Percentiles rank a stretch among this genome's conserved stretches.
Evolutionary conservation across 1,140 invertebrate genomes (phyloP).

Genomic region (Argopecten irradians): DNA sequence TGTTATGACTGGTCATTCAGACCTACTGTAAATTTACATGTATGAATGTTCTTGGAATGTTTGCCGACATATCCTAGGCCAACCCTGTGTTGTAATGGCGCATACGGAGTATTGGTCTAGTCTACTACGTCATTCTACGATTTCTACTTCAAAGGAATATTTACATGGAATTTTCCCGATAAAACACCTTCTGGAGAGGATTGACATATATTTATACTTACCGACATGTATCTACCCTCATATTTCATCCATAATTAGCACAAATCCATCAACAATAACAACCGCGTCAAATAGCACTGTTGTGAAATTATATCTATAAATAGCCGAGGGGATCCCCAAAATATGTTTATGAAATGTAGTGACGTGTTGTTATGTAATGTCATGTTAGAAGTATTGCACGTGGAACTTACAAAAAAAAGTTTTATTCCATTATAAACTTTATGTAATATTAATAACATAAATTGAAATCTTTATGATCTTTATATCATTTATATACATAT

Average conservation of each 20-base stretch:
- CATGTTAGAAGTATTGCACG: no score
- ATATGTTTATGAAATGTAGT: no score
- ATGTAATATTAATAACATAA: no score
- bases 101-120: no score
- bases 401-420: no score
- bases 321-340: neutral
- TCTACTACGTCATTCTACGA: no score
- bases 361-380: neutral
- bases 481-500: no score
- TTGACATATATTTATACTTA: neutral
- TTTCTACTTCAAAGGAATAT: neutral
- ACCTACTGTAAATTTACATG: neutral
- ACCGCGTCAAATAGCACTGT: neutral
- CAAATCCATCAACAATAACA: neutral
- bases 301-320: neutral
- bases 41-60: no score
- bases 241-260: neutral
- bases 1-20: neutral
- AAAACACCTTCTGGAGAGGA: neutral
- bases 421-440: no score
- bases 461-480: no score
- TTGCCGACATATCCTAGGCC: no score
- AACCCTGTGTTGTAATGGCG: no score
- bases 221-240: neutral
- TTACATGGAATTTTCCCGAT: neutral